Percentiles rank a stretch among this genome's conserved stretches.
phyloP scores from a whole-genome alignment of 2,888 invertebrate genomes.

The Drosophila cracens region DNA sequence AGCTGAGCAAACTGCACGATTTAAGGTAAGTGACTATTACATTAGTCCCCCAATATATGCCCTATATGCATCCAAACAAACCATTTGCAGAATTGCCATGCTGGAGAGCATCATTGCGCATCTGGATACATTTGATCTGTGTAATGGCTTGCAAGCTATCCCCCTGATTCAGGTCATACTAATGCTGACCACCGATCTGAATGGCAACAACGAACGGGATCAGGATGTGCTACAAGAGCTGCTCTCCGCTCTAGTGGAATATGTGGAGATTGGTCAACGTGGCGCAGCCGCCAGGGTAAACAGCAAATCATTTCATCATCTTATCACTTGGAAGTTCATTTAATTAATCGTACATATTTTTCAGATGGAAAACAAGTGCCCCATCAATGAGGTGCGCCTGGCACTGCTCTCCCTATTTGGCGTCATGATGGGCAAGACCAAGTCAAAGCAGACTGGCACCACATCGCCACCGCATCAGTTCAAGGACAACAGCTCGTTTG shows the following conservation, averaged over 20 bases:
- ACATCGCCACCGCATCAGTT: constrained; percentile 86
- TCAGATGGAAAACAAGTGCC: constrained; percentile 86
- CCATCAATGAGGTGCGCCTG: constrained; percentile 93
- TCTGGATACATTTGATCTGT: constrained; percentile 90
- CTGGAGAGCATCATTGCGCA: constrained; percentile 92
- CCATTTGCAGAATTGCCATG: constrained; percentile 86
- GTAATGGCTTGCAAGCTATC: constrained; percentile 94
- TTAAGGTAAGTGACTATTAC: constrained; percentile 76
- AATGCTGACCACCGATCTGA: constrained; percentile 95
- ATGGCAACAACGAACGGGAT: constrained; percentile 93
- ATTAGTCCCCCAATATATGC: not conserved
- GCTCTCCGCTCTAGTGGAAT: constrained; percentile 89
- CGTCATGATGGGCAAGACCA: constrained; percentile 86
- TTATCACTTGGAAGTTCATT: not conserved
- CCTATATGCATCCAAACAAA: not conserved
- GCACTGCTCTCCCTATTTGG: constrained; percentile 95
- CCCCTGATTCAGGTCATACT: constrained; percentile 96
- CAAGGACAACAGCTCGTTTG: constrained; percentile 86
- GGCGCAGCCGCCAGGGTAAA: constrained; percentile 83
- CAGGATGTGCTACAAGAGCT: constrained; percentile 91
- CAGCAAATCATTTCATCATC: not conserved
- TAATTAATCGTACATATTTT: not conserved
- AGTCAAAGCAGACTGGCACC: constrained; percentile 84
- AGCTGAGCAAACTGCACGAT: constrained; percentile 82
- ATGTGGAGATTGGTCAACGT: constrained; percentile 89